Conservation (phyloP, 2,113 vertebrate genomes). For the Eubucco bourcierii region DNA sequence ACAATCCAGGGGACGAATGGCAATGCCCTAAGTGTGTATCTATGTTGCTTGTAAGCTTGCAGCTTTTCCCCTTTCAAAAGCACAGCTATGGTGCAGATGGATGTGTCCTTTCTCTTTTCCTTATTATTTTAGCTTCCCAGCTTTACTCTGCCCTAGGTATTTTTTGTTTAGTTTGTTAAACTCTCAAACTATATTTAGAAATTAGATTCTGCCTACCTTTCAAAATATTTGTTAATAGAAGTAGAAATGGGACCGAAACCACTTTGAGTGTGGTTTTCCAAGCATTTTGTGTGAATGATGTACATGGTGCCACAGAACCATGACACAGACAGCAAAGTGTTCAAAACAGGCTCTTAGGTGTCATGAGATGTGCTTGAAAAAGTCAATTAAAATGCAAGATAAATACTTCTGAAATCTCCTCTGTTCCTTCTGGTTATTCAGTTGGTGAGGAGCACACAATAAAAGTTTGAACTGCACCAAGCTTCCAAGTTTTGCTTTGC, state of each 20-base stretch:
- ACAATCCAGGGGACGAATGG: background rate
- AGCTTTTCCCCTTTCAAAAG: background rate
- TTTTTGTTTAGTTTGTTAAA: background rate
- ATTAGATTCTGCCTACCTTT: background rate
- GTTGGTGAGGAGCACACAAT: background rate
- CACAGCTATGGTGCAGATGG: background rate
- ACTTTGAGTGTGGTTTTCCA: background rate
- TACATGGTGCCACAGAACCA: background rate
- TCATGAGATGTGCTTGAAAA: background rate
- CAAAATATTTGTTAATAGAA: background rate
- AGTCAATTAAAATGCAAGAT: background rate
- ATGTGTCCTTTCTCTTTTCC: background rate
- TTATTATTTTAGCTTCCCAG: background rate
- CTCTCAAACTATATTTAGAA: background rate
- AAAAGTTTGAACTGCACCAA: background rate
- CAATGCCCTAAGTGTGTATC: background rate
- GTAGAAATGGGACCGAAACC: background rate
- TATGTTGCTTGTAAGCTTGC: background rate
- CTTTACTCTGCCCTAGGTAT: background rate
- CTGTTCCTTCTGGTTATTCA: background rate
- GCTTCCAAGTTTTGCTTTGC: background rate
- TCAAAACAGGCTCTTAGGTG: accelerated
- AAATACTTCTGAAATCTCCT: background rate
- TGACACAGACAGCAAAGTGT: background rate
- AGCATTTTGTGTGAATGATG: background rate